These are phyloP conservation scores for Cynaeus angustus DNA, from an alignment of 2,888 invertebrate species.

Conservation along the genomic window DNA sequence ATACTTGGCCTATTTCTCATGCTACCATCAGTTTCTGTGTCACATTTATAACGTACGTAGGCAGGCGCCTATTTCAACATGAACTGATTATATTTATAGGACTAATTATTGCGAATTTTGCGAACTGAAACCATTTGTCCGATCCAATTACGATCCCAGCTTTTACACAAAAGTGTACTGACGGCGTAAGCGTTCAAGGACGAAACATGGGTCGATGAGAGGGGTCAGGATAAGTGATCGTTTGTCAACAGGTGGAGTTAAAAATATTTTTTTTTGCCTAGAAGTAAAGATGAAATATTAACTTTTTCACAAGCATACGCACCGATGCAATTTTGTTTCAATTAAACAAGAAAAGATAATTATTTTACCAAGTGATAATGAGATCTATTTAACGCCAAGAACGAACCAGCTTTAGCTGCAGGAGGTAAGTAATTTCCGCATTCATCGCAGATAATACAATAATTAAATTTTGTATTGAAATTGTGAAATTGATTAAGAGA, in stretches of 20 bases:
- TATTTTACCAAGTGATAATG: too few species aligned
- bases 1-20: slow-evolving; percentile 4
- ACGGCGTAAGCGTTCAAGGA: too few species aligned
- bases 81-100: not conserved
- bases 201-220: not conserved
- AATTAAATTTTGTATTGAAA: too few species aligned
- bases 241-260: not conserved
- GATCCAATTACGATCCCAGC: not conserved
- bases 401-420: too few species aligned
- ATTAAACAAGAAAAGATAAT: too few species aligned
- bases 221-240: not conserved
- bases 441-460: too few species aligned
- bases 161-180: not conserved
- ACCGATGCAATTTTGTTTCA: too few species aligned
- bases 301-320: too few species aligned
- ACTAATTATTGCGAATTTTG: not conserved
- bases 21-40: not conserved
- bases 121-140: not conserved
- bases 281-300: too few species aligned
- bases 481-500: too few species aligned
- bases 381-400: too few species aligned
- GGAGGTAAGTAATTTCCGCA: too few species aligned
- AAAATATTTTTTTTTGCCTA: not conserved
- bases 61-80: not conserved
- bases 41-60: not conserved